Evolutionary conservation across 2,888 invertebrate genomes (phyloP).

Genomic region (Eustalomyia histrio): DNA sequence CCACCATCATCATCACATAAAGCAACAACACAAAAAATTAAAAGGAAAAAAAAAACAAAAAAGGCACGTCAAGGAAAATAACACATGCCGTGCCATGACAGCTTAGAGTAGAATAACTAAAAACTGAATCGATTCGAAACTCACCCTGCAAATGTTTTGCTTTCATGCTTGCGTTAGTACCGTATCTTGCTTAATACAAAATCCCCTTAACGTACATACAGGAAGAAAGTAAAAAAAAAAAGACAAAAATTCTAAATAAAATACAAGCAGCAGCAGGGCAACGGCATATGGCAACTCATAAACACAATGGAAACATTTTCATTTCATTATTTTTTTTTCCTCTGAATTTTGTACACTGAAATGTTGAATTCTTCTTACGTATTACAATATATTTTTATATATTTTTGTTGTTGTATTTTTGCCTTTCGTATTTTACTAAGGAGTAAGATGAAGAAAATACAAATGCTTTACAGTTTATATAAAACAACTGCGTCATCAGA

Average conservation of each 20-base stretch:
- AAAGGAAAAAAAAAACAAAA: slow-evolving; percentile 44
- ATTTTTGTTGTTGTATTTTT: not conserved
- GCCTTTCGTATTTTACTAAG: slow-evolving; percentile 15
- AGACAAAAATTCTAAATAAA: slow-evolving; percentile 53
- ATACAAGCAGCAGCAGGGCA: slow-evolving; percentile 55
- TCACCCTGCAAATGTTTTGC: slow-evolving; percentile 53
- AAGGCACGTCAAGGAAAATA: slow-evolving; percentile 63
- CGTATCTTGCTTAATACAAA: slow-evolving; percentile 41
- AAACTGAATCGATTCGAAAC: slow-evolving; percentile 59
- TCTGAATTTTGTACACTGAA: slow-evolving; percentile 52
- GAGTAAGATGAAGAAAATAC: slow-evolving; percentile 22
- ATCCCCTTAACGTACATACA: slow-evolving; percentile 45
- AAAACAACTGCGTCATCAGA: slow-evolving; percentile 59
- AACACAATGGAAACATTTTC: slow-evolving; percentile 63
- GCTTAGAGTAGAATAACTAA: slow-evolving; percentile 55
- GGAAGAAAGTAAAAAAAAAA: slow-evolving; percentile 21
- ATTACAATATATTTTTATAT: not conserved
- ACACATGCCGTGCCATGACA: slow-evolving; percentile 60
- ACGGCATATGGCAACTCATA: slow-evolving; percentile 64
- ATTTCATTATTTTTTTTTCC: slow-evolving; percentile 41
- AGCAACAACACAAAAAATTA: slow-evolving; percentile 29
- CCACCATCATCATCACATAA: slow-evolving; percentile 18
- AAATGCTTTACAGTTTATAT: slow-evolving; percentile 40
- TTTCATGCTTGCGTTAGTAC: slow-evolving; percentile 7
- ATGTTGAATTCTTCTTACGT: slow-evolving; percentile 50